Conservation (phyloP, 1,140 invertebrate species). For the Heliconius nattereri region DNA sequence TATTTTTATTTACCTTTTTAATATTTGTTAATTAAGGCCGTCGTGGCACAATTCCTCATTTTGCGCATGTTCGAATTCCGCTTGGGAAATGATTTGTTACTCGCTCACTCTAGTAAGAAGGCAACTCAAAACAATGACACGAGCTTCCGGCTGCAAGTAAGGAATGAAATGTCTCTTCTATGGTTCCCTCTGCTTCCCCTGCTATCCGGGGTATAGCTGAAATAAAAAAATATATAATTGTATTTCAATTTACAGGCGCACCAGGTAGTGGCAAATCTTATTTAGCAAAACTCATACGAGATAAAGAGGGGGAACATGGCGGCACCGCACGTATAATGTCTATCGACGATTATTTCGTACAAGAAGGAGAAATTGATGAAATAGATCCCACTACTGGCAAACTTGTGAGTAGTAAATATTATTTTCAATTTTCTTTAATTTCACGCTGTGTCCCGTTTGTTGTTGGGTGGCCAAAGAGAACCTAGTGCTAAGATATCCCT, state of each 20-base stretch:
- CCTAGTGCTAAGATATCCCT: too few species aligned
- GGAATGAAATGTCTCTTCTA: background rate
- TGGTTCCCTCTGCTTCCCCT: too few species aligned
- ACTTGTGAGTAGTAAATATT: slow-evolving; percentile 57
- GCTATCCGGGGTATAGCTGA: too few species aligned
- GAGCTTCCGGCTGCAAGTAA: too few species aligned
- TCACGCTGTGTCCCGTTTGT: background rate
- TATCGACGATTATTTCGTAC: slow-evolving; percentile 97
- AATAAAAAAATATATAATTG: slow-evolving; percentile 14
- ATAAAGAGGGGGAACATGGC: slow-evolving; percentile 82
- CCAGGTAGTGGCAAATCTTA: slow-evolving; percentile 95
- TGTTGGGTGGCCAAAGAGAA: too few species aligned
- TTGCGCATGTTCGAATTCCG: too few species aligned
- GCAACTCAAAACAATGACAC: too few species aligned
- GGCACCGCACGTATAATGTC: slow-evolving; percentile 92
- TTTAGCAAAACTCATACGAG: slow-evolving; percentile 92
- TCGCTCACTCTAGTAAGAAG: too few species aligned
- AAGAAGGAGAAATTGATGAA: slow-evolving; percentile 91
- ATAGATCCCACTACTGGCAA: slow-evolving; percentile 89
- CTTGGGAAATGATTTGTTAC: too few species aligned
- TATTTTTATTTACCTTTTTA: too few species aligned
- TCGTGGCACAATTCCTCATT: too few species aligned
- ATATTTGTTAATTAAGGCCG: too few species aligned
- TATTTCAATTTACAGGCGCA: slow-evolving; percentile 81
- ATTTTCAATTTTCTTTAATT: slow-evolving; percentile 38